phyloP scores from a whole-genome alignment of 2,797 vertebrate genomes.

The Varecia variegata region DNA sequence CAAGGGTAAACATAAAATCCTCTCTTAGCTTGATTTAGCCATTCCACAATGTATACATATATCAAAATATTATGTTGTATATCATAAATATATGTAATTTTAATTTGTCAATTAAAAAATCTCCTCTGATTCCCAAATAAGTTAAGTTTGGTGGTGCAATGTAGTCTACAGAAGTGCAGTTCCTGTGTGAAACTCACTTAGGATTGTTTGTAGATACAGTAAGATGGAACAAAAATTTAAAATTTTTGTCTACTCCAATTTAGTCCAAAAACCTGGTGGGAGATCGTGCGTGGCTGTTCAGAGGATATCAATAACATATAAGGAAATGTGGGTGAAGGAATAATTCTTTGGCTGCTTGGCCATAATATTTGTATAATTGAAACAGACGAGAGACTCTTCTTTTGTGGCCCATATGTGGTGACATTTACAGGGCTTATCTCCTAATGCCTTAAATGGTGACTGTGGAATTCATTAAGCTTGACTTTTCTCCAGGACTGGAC shows the following conservation, averaged over 20 bases:
- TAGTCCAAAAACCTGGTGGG: not conserved
- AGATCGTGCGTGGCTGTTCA: not conserved
- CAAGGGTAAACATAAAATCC: not conserved
- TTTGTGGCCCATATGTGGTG: not conserved
- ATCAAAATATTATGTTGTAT: not conserved
- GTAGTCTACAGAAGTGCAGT: not conserved
- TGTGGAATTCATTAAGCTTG: not conserved
- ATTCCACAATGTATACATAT: not conserved
- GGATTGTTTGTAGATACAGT: not conserved
- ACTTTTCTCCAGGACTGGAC: not conserved
- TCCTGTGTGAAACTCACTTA: not conserved
- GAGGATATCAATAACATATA: not conserved
- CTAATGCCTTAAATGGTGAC: not conserved
- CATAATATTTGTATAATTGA: not conserved
- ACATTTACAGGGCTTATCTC: not conserved
- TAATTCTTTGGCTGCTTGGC: not conserved
- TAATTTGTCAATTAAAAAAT: not conserved
- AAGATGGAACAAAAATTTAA: not conserved
- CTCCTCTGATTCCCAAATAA: not conserved
- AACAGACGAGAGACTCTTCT: not conserved
- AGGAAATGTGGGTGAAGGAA: not conserved
- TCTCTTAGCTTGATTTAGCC: not conserved
- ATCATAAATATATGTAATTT: not conserved
- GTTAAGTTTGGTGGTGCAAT: not conserved
- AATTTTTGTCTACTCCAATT: not conserved